Base-by-base conservation (phyloP, 2,888 invertebrate species). In the Gryllus longicercus region DNA sequence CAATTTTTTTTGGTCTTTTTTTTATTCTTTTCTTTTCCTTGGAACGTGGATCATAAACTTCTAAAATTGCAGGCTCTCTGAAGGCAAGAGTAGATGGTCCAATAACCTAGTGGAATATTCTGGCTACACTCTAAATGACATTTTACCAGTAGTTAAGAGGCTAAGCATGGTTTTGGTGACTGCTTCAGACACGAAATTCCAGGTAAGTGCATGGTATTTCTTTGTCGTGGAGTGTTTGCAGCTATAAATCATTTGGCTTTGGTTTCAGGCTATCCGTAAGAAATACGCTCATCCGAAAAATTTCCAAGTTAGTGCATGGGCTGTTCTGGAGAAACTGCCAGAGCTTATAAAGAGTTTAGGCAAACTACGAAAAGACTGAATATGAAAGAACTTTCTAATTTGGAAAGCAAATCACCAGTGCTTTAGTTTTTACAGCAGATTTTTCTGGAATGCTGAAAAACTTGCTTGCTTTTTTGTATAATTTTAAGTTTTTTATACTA, bases 31-130 rank as follows among this genome's bases (percentile, higher is more conserved):
- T 51, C 51, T 38, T 14, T 12, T 51, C 78, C 25, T 79, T 63
- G 50, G 78, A 18, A 79, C 11, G 18, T 79, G 51, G 4, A 25
- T 38, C 38, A 38, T 18, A 78, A 77, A 63, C 74, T 51, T 77
- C 23, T 18, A n/a, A 50, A 75, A 51, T 79, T 75, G n/a, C 74
- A 79, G 79, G 79, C 23, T 79, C 49, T 79, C n/a, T 25, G 11
- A 50, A 25, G 14, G 51, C 18, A 76, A 76, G 50, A 49, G 25
- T 87, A 85, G 92, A 74, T 96, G 96, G 97, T 94, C 92, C 1
- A 89, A 91, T 18, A 93, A 94, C 0, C 86, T 98, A 81, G 88
- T 88, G 11, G 92, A 92, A 86, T 96, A 96, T 86, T 94, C 96
- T 12, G 91, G 91, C 2, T 96, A 97, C 85, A 87, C 89, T 0